Percentiles rank a stretch among this genome's conserved stretches.
phyloP scores from a whole-genome alignment of 1,140 invertebrate genomes.

The Drosophila busckii region DNA sequence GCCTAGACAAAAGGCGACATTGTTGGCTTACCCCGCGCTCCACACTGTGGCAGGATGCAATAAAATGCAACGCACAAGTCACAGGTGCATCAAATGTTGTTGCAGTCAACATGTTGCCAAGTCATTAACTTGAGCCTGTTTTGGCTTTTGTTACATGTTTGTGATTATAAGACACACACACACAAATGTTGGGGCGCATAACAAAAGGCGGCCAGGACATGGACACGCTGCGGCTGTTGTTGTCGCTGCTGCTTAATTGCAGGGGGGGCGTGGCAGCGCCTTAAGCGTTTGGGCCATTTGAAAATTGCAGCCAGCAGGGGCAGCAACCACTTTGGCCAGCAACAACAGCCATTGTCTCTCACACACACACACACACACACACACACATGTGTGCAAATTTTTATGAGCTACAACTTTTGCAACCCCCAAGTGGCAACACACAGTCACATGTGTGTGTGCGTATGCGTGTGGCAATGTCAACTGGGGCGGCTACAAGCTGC shows the following conservation, averaged over 20 bases:
- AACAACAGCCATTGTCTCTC: slow-evolving; percentile 3
- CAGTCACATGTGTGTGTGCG: slow-evolving; percentile 17
- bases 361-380: slow-evolving; percentile 16
- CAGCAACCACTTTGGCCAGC: slow-evolving; percentile 51
- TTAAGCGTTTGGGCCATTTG: slow-evolving; percentile 73
- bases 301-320: slow-evolving; percentile 57
- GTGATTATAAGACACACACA: slow-evolving; percentile 45
- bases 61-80: slow-evolving; percentile 69
- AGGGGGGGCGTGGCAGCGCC: slow-evolving; percentile 39
- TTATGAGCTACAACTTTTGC: too few relatives aligned
- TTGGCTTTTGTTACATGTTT: slow-evolving; percentile 73
- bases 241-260: slow-evolving; percentile 44
- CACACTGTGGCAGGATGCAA: slow-evolving; percentile 58
- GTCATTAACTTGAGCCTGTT: slow-evolving; percentile 74
- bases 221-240: slow-evolving; percentile 40
- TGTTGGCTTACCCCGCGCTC: slow-evolving; percentile 25
- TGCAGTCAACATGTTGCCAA: slow-evolving; percentile 68
- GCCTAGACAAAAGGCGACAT: slow-evolving; percentile 61
- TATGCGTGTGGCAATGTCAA: slow-evolving; percentile 64
- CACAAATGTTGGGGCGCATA: slow-evolving; percentile 1
- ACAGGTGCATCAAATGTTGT: slow-evolving; percentile 57
- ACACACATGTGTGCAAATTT: slow-evolving; percentile 16
- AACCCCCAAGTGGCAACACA: too few relatives aligned
- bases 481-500: slow-evolving; percentile 73
- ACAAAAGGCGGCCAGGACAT: slow-evolving; percentile 67